Base-by-base conservation (phyloP, 2,888 invertebrate genomes). In the Rhopalosiphum nymphaeae region DNA sequence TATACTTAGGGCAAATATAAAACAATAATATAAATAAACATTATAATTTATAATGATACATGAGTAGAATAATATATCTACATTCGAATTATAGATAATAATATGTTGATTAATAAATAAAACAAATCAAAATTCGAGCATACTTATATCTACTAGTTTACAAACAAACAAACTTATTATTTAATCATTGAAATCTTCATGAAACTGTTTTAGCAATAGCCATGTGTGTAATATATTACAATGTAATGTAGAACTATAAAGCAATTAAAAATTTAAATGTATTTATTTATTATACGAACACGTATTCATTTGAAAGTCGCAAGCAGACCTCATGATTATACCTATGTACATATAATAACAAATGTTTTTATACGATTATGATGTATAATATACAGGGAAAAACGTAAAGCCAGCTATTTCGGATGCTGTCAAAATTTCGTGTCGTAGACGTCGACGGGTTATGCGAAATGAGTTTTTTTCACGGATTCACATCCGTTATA, bases 391-490 rank as follows among this genome's bases (percentile, higher is more conserved):
- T 11, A 53, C 49, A 0, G 26, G 26, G n/a, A 25, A 90, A n/a
- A 90, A n/a, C 25, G 26, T 44, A 25, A n/a, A 29, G n/a, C 67
- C n/a, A 42, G 10, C 36, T 36, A 10, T 49, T 44, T 91, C 26
- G 49, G 78, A 29, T 0, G 91, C 91, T 84, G 91, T 91, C 91
- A 91, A 56, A 53, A 44, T 91, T 84, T 84, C 29, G 26, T 91
- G 36, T 42, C 42, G 26, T 26, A 84, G 85, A 91, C 91, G 91
- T 91, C 85, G 21, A 85, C 56, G 56, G 10, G 56, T n/a, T 42
- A 84, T 91, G 84, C 53, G 25, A 84, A 91, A 56, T 84, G 42
- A 26, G 53, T 49, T 42, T 84, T 84, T 36, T 42, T 53, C 1
- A 16, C 26, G 84, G 56, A 56, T 91, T 53, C 53, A 56, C 91